phyloP scores from a whole-genome alignment of 2,888 invertebrate species.

The Apotomis capreana region DNA sequence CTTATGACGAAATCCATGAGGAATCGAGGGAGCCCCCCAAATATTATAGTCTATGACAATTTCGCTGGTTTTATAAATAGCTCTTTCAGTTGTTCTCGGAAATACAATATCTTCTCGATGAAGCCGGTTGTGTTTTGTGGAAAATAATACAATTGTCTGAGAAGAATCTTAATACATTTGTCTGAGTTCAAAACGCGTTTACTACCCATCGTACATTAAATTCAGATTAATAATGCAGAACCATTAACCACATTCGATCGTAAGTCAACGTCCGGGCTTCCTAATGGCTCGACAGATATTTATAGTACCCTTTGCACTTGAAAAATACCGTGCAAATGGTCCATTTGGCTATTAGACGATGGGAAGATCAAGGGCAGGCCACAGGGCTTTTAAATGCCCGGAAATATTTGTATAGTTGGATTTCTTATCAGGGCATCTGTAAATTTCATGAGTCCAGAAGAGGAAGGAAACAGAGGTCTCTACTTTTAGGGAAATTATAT shows the following conservation, averaged over 20 bases:
- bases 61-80: no score
- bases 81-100: no score
- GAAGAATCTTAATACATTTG: no score
- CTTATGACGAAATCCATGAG: no score
- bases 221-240: slow-evolving; percentile 17
- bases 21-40: no score
- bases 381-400: slow-evolving; percentile 4
- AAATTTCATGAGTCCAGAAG: no score
- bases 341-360: slow-evolving; percentile 35
- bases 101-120: no score
- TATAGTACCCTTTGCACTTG: slow-evolving; percentile 46
- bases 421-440: neutral
- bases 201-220: neutral
- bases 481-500: no score
- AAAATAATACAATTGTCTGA: no score
- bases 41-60: no score
- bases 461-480: no score
- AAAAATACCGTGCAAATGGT: slow-evolving; percentile 48
- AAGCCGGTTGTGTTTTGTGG: no score
- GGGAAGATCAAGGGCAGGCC: slow-evolving; percentile 36
- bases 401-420: neutral
- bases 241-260: slow-evolving; percentile 26
- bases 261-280: slow-evolving; percentile 35
- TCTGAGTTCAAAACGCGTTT: neutral
- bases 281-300: slow-evolving; percentile 25